These are phyloP conservation scores for Zosterops pallidus DNA, from an alignment of 2,113 vertebrate genomes.

Conservation along the genomic window DNA sequence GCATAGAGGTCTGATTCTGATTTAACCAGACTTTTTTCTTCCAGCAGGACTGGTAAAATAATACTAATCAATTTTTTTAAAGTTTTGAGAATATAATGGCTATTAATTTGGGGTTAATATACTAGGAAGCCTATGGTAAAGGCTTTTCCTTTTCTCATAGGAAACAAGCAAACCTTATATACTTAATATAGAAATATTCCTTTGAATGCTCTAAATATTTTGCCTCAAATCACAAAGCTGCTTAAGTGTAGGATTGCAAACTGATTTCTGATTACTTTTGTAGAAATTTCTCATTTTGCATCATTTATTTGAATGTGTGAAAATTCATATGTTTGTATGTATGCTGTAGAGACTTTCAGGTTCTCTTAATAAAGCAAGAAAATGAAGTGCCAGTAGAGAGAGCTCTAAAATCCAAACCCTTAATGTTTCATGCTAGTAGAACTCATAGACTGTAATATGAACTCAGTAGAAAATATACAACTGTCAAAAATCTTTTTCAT, in stretches of 20 bases:
- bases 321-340: not conserved
- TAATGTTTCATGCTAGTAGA: not conserved
- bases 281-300: not conserved
- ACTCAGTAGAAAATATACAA: not conserved
- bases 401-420: not conserved
- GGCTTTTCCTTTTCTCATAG: not conserved
- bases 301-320: not conserved
- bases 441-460: not conserved
- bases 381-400: not conserved
- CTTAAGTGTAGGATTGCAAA: not conserved
- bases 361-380: constrained; percentile 8
- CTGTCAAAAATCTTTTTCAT: not conserved
- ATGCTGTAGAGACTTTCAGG: not conserved
- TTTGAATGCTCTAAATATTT: not conserved
- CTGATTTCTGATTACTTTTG: not conserved
- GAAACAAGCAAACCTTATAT: not conserved
- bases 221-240: not conserved
- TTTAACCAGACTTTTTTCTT: not conserved
- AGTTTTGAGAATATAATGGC: not conserved
- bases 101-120: not conserved
- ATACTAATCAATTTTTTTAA: not conserved
- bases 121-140: not conserved
- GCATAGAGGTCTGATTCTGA: not conserved
- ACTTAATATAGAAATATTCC: not conserved
- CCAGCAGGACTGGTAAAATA: not conserved